phyloP scores from a whole-genome alignment of 2,888 invertebrate species.

The Glaucopsyche alexis region DNA sequence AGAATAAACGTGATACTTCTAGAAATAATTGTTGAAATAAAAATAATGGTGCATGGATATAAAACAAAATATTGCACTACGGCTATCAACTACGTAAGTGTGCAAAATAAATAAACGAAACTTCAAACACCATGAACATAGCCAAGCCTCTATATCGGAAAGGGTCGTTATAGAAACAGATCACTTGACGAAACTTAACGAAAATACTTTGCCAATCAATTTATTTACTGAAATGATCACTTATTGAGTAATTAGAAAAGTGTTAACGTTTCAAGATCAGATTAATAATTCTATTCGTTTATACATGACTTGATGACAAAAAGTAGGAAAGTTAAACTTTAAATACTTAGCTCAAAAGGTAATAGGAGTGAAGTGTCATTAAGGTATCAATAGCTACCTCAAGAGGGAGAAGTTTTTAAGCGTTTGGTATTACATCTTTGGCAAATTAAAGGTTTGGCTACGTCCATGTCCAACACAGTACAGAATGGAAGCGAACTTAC shows the following conservation, averaged over 20 bases:
- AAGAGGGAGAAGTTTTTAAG: neutral
- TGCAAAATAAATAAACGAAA: constrained; percentile 65
- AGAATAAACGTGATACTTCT: constrained; percentile 44
- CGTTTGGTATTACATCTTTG: neutral
- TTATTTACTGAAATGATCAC: neutral
- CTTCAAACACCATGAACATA: neutral
- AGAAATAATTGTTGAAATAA: constrained; percentile 48
- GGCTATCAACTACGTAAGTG: constrained; percentile 57
- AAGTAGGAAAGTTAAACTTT: neutral
- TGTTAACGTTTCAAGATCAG: neutral
- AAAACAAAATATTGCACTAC: constrained; percentile 61
- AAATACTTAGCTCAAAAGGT: neutral
- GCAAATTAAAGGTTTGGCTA: neutral
- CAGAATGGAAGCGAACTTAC: constrained; percentile 68
- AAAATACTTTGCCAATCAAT: neutral
- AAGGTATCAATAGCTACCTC: neutral
- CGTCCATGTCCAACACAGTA: constrained; percentile 42
- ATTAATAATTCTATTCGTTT: neutral
- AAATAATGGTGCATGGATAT: constrained; percentile 73
- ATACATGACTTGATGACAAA: neutral
- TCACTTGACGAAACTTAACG: neutral
- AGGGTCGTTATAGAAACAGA: neutral
- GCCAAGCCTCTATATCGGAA: neutral
- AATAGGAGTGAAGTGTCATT: neutral
- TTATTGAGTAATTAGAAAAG: neutral